Conservation (phyloP, 2,113 vertebrate genomes). For the Macrotis lagotis region DNA sequence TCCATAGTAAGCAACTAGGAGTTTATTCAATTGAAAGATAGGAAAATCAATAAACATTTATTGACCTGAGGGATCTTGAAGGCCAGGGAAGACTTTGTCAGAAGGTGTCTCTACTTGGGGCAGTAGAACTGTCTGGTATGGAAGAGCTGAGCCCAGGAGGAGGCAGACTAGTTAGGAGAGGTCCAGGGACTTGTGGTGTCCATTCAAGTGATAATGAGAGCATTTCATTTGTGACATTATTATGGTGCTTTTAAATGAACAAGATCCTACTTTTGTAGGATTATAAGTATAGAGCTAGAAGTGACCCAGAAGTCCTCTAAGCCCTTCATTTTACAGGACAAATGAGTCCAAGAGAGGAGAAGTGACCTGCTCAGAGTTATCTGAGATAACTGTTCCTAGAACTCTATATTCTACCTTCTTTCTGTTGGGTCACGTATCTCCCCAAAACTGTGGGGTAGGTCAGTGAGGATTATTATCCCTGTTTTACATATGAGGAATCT, state of each 20-base stretch:
- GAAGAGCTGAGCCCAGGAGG: too few relatives aligned
- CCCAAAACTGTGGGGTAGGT: neutral
- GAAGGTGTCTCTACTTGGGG: neutral
- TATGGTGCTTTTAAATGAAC: neutral
- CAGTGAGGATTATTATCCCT: neutral
- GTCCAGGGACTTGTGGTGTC: neutral
- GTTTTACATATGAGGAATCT: too few relatives aligned
- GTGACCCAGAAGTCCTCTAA: too few relatives aligned
- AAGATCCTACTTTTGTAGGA: neutral
- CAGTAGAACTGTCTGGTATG: neutral
- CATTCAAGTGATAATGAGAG: neutral
- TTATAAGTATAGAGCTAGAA: too few relatives aligned
- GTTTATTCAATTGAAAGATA: neutral
- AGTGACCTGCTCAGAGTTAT: neutral
- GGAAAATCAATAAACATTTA: neutral
- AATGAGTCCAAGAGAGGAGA: neutral
- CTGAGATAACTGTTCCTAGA: neutral
- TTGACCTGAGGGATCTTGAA: neutral
- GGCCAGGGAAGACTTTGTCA: neutral
- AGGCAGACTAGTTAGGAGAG: neutral
- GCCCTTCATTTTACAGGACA: too few relatives aligned
- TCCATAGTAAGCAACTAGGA: neutral
- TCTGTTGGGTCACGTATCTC: neutral
- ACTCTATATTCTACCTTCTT: neutral
- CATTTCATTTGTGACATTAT: neutral